Conservation (phyloP, 2,113 vertebrate genomes). For the Bombycilla garrulus region DNA sequence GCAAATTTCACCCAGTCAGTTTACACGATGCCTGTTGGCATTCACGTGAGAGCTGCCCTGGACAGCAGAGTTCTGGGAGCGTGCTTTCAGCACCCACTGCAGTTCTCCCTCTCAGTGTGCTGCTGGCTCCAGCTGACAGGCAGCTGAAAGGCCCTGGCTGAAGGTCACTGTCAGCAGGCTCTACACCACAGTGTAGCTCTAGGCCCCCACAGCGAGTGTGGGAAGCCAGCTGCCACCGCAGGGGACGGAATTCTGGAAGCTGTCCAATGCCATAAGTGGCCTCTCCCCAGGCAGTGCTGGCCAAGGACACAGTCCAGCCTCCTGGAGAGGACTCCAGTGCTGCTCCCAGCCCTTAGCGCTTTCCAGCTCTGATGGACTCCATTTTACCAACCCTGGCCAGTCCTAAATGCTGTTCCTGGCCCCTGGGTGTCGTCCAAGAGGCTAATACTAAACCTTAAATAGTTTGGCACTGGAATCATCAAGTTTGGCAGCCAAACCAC, state of each 20-base stretch:
- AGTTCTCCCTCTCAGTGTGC: background rate
- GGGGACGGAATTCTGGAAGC: background rate
- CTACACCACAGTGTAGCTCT: background rate
- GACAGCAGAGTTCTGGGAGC: background rate
- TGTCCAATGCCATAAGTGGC: background rate
- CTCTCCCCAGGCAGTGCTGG: background rate
- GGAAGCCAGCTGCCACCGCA: background rate
- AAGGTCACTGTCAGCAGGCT: background rate
- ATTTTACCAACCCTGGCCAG: background rate
- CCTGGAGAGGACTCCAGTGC: background rate
- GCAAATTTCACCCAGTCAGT: background rate
- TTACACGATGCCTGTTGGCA: background rate
- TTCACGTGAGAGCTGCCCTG: background rate
- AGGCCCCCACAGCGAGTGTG: background rate
- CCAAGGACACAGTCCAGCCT: background rate
- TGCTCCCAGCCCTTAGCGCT: background rate
- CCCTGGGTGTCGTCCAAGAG: background rate
- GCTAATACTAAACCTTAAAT: conserved; percentile 15
- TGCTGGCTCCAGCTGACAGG: background rate
- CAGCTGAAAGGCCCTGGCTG: background rate
- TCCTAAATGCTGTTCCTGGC: background rate
- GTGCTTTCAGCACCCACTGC: background rate
- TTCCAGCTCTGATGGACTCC: background rate
- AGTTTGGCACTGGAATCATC: conserved; percentile 14
- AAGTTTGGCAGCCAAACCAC: conserved; percentile 20